phyloP scores from a whole-genome alignment of 2,797 vertebrate species.

The Myotis myotis region DNA sequence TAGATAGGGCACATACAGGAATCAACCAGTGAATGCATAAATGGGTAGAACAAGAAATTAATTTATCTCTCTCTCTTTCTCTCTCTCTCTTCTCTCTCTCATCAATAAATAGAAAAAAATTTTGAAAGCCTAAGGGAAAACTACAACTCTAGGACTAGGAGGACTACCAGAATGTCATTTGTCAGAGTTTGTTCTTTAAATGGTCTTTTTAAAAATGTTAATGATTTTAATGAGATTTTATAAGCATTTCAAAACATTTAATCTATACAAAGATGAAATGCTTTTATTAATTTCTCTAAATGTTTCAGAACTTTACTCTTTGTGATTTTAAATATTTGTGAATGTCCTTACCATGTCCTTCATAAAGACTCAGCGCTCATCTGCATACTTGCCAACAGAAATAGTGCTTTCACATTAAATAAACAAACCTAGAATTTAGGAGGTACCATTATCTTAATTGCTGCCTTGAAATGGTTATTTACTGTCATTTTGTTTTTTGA shows the following conservation, averaged over 20 bases:
- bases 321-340: slow-evolving; percentile 70
- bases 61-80: neutral
- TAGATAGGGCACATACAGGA: neutral
- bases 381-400: slow-evolving; percentile 61
- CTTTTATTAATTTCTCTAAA: slow-evolving; percentile 16
- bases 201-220: slow-evolving; percentile 39
- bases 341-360: slow-evolving; percentile 71
- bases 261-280: neutral
- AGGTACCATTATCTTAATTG: slow-evolving; percentile 76
- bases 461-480: slow-evolving; percentile 68
- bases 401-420: slow-evolving; percentile 69
- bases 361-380: slow-evolving; percentile 63
- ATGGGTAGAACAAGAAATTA: neutral
- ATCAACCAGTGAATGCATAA: neutral
- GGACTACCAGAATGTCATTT: neutral
- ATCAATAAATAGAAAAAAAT: neutral
- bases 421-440: slow-evolving; percentile 66
- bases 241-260: slow-evolving; percentile 21
- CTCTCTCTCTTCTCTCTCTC: neutral
- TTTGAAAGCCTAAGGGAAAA: neutral
- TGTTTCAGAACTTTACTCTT: slow-evolving; percentile 53
- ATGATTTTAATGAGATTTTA: slow-evolving; percentile 42
- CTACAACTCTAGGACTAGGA: neutral
- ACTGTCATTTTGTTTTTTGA: slow-evolving; percentile 78
- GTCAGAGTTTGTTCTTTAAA: neutral